Evolutionary conservation across 2,888 invertebrate genomes (phyloP), one percentile per base, ranked within the genome.

Genomic region (Lithophane leautieri): DNA sequence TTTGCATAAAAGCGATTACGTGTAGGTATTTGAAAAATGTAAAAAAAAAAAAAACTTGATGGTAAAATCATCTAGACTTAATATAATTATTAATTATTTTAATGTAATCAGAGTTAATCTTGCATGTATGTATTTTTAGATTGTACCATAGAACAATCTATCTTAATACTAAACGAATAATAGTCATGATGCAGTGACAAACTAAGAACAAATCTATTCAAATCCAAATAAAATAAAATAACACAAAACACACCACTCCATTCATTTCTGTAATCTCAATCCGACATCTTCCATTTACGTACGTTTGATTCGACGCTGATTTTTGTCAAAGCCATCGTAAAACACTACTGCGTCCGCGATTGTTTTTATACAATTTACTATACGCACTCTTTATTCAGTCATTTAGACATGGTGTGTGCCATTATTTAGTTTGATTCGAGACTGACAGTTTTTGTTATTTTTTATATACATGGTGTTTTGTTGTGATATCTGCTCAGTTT

Each of bases 311-410:
- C 94, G 93, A 94, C 93, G 92, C 94, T 94, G 95, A 95, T 95
- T 95, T 88, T 94, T 92, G 94, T 95, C 94, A 95, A 96, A 94
- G 94, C 93, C 94, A 92, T 94, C 94, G 94, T 95, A 95, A 95
- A 96, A 95, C 95, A 95, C 91, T 92, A 90, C 92, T 91, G 90
- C 90, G 90, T 91, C 91, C 90, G 88, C 94, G 92, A 95, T 95
- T 96, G 96, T 96, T 96, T 96, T 96, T 95, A 94, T 95, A 96
- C 95, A 95, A 95, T 95, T 94, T 93, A 92, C 94, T 91, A 86
- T 84, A 89, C 91, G 87, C 91, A 92, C 92, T 91, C 90, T 91
- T 93, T 92, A 92, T 90, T 90, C 92, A 92, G 90, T 93, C 93
- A 92, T 93, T 94, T 93, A 91, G 92, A 89, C 92, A 93, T 91